Evolutionary conservation across 2,797 vertebrate species (phyloP).

Genomic region (Anableps anableps): DNA sequence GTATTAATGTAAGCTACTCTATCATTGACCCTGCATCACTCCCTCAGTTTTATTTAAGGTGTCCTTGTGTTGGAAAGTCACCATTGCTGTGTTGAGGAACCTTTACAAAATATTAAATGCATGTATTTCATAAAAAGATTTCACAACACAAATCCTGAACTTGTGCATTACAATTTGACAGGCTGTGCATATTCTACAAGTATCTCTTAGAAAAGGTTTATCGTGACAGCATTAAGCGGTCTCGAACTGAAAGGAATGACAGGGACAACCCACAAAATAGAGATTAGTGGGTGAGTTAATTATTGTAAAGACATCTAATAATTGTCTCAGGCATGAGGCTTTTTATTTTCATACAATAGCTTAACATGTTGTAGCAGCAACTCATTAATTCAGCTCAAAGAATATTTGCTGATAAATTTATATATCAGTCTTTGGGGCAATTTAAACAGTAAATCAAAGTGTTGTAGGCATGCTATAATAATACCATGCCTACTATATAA

Average conservation of each 20-base stretch:
- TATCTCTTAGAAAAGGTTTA: constrained; percentile 4
- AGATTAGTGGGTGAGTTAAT: constrained; percentile 37
- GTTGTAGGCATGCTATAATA: neutral
- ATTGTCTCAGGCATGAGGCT: constrained; percentile 12
- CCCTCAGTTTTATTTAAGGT: neutral
- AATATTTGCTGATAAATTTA: neutral
- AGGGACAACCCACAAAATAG: constrained; percentile 45
- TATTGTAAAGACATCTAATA: constrained; percentile 39
- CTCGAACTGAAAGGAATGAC: constrained; percentile 47
- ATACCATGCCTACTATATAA: neutral
- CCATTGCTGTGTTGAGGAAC: constrained; percentile 11
- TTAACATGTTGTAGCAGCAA: constrained; percentile 4
- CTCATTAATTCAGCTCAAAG: neutral
- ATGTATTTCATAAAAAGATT: constrained; percentile 26
- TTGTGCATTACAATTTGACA: neutral
- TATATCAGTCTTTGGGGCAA: neutral
- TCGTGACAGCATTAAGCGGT: constrained; percentile 6
- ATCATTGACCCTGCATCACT: constrained; percentile 8
- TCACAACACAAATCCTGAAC: neutral
- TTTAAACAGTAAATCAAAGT: constrained; percentile 1
- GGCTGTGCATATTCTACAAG: neutral
- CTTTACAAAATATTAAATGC: constrained; percentile 12
- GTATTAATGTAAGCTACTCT: constrained; percentile 14
- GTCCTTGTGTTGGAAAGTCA: constrained; percentile 13
- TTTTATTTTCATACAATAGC: constrained; percentile 1